These are phyloP conservation scores for Eucidaris tribuloides DNA, from an alignment of 35 echinoderm and acorn worm genomes.

Conservation along the genomic window DNA sequence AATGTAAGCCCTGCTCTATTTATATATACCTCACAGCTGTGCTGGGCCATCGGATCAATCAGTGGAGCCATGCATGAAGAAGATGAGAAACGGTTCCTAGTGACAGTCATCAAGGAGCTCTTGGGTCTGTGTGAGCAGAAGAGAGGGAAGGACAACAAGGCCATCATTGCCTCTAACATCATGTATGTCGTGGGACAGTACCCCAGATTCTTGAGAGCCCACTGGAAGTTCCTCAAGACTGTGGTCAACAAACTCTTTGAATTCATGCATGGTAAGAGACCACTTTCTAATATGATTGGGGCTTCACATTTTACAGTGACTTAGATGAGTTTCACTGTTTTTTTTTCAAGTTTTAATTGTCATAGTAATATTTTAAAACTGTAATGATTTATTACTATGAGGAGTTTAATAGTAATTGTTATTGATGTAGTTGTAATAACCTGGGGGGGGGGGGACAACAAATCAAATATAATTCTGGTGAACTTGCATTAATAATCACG, in stretches of 20 bases:
- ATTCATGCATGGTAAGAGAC: conserved; percentile 99
- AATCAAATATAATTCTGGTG: no score
- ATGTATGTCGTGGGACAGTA: conserved; percentile 99
- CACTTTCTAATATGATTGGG: no score
- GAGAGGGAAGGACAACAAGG: conserved; percentile 99
- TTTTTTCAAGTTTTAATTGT: no score
- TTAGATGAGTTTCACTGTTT: no score
- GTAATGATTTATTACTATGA: no score
- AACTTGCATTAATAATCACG: no score
- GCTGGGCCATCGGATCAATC: conserved; percentile 99
- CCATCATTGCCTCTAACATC: conserved; percentile 99
- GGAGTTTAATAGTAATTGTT: no score
- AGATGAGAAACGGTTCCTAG: conserved; percentile 97
- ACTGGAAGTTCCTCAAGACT: conserved; percentile 99
- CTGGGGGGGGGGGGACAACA: no score
- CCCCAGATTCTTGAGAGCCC: conserved; percentile 91
- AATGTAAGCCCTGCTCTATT: no score
- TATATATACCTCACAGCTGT: conserved; percentile 70
- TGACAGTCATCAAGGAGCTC: conserved; percentile 96
- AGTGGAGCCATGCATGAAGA: conserved; percentile 99
- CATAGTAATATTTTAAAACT: no score
- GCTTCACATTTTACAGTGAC: no score
- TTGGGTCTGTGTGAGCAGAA: conserved; percentile 94
- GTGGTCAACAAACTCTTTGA: conserved; percentile 99
- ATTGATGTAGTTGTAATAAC: no score